phyloP scores from a whole-genome alignment of 1,140 invertebrate genomes.

The Cydia strobilella region DNA sequence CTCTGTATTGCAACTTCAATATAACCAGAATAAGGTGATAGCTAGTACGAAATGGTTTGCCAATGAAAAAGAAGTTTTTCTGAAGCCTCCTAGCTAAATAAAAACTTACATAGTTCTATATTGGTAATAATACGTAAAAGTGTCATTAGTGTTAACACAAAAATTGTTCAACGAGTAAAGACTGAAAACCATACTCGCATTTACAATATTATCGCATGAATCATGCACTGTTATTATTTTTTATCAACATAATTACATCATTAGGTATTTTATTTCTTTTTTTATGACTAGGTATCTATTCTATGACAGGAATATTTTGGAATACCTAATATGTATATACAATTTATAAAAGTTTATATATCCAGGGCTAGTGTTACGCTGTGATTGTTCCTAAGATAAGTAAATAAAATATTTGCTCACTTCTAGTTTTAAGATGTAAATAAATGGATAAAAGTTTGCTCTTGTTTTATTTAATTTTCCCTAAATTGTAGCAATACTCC shows the following conservation, averaged over 20 bases:
- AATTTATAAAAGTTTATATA: conserved; percentile 13
- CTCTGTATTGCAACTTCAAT: conserved; percentile 51
- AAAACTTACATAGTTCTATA: not conserved
- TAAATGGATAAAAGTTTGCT: not conserved
- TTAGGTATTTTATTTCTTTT: not conserved
- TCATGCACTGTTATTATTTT: not conserved
- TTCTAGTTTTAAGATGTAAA: conserved; percentile 44
- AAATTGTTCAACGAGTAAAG: conserved; percentile 20
- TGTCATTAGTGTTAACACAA: conserved; percentile 6
- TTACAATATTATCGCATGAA: conserved; percentile 8
- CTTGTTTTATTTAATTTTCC: not conserved
- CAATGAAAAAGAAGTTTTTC: conserved; percentile 66
- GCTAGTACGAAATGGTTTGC: conserved; percentile 58
- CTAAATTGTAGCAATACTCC: not conserved
- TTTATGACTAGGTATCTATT: conserved; percentile 2
- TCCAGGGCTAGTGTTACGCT: conserved; percentile 43
- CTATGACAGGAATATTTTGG: conserved; percentile 11
- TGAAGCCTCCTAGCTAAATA: conserved; percentile 52
- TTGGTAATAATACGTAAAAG: not conserved
- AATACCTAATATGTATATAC: conserved; percentile 3
- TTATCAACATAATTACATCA: not conserved
- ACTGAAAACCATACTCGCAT: conserved; percentile 18
- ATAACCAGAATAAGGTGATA: conserved; percentile 53
- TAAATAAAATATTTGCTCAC: conserved; percentile 50
- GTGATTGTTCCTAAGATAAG: conserved; percentile 57